These are phyloP conservation scores for Urosaurus nigricauda DNA, from an alignment of 2,797 vertebrate species.

Conservation along the genomic window DNA sequence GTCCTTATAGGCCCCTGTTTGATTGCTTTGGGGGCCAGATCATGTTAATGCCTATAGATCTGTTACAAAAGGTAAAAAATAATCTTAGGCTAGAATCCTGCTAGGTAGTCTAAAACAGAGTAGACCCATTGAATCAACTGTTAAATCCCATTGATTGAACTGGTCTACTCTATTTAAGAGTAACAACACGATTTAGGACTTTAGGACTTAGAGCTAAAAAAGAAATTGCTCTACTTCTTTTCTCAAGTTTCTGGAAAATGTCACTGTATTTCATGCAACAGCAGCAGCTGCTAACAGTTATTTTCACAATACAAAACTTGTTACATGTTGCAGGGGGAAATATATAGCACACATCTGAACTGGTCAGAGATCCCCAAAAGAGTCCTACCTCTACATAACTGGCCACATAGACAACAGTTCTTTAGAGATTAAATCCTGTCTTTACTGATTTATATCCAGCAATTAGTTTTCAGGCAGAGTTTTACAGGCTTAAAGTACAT, in stretches of 20 bases:
- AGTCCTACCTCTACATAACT: neutral
- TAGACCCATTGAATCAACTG: too few relatives aligned
- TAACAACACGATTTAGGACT: neutral
- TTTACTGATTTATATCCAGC: conserved; percentile 10
- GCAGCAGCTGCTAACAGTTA: neutral
- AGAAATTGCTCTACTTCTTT: neutral
- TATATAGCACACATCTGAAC: neutral
- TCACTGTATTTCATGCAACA: neutral
- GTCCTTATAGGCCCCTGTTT: neutral
- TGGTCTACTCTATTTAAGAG: too few relatives aligned
- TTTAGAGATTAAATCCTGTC: conserved; percentile 44
- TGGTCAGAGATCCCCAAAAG: conserved; percentile 19
- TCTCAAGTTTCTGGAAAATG: neutral
- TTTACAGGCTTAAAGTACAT: conserved; percentile 14
- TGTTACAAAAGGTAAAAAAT: conserved; percentile 18
- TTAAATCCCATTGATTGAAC: too few relatives aligned
- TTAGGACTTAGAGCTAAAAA: neutral
- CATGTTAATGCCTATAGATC: neutral
- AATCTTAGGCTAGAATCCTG: neutral
- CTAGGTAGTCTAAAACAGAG: too few relatives aligned
- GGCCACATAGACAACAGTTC: conserved; percentile 3
- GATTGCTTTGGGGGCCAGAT: neutral
- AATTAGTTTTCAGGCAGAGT: conserved; percentile 38
- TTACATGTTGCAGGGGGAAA: neutral
- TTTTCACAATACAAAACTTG: conserved; percentile 7